Evolutionary conservation across 1,140 invertebrate species (phyloP).

Genomic region (Pseudomyrmex cubaensis): DNA sequence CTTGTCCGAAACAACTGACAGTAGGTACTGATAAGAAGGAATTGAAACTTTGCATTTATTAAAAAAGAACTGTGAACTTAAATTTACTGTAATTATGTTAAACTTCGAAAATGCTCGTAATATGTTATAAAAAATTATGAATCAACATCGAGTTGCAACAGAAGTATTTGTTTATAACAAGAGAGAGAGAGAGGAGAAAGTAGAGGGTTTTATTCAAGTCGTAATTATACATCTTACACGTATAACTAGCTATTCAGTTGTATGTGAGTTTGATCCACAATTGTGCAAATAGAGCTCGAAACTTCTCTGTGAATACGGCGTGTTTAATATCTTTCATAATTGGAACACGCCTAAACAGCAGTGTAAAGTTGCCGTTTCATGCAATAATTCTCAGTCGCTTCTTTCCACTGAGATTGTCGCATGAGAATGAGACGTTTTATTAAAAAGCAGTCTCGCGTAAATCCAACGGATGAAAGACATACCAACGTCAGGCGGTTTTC

Average conservation of each 20-base stretch:
- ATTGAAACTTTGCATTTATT: constrained; percentile 17
- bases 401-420: background rate
- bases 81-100: background rate
- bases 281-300: constrained; percentile 6
- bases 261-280: constrained; percentile 30
- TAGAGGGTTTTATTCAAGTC: constrained; percentile 1
- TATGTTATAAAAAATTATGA: background rate
- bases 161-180: too few species aligned
- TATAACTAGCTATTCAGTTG: constrained; percentile 39
- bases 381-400: background rate
- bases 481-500: constrained; percentile 41
- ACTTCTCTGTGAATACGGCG: background rate
- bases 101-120: constrained; percentile 1
- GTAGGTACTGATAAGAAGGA: constrained; percentile 18
- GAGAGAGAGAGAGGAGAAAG: too few species aligned
- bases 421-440: constrained; percentile 29
- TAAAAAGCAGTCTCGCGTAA: constrained; percentile 48
- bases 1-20: constrained; percentile 15
- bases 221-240: background rate
- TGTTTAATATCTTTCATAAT: background rate
- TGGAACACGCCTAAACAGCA: background rate
- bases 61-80: background rate
- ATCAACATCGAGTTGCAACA: background rate
- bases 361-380: constrained; percentile 25
- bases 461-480: constrained; percentile 30